Conservation (phyloP, 2,113 vertebrate genomes). For the Anolis carolinensis region DNA sequence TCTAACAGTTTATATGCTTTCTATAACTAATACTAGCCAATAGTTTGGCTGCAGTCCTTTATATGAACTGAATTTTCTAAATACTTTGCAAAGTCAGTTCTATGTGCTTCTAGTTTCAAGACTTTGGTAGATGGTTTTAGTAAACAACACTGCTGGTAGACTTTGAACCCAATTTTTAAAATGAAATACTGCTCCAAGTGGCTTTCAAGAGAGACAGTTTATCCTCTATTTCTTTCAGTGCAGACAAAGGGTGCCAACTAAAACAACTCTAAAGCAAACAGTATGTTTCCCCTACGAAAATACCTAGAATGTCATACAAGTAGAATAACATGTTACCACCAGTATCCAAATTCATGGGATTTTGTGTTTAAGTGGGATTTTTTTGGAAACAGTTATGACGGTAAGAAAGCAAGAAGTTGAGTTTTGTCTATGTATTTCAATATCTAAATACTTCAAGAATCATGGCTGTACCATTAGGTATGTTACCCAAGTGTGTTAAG, state of each 20-base stretch:
- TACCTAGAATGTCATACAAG: not conserved
- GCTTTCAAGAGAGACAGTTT: too few species aligned
- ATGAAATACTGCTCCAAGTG: too few species aligned
- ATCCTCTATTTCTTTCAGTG: too few species aligned
- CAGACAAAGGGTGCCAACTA: not conserved
- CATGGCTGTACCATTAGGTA: slow-evolving; percentile 27
- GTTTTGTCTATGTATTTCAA: slow-evolving; percentile 37
- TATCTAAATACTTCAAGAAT: slow-evolving; percentile 32
- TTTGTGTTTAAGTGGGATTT: slow-evolving; percentile 28
- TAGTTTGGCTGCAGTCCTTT: too few species aligned
- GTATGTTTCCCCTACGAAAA: not conserved
- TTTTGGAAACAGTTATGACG: slow-evolving; percentile 45
- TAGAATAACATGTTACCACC: not conserved
- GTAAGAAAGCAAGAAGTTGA: slow-evolving; percentile 45
- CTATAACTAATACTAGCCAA: too few species aligned
- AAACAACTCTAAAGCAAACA: not conserved
- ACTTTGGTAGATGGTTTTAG: too few species aligned
- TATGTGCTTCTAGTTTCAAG: too few species aligned
- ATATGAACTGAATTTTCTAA: too few species aligned
- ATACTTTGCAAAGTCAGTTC: too few species aligned
- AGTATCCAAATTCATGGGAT: not conserved
- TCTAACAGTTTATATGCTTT: too few species aligned
- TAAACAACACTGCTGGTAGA: too few species aligned
- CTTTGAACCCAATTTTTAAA: too few species aligned
- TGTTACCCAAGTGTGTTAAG: slow-evolving; percentile 41